These are phyloP conservation scores for Collichthys lucidus DNA, from an alignment of 2,113 vertebrate species.

Conservation along the genomic window DNA sequence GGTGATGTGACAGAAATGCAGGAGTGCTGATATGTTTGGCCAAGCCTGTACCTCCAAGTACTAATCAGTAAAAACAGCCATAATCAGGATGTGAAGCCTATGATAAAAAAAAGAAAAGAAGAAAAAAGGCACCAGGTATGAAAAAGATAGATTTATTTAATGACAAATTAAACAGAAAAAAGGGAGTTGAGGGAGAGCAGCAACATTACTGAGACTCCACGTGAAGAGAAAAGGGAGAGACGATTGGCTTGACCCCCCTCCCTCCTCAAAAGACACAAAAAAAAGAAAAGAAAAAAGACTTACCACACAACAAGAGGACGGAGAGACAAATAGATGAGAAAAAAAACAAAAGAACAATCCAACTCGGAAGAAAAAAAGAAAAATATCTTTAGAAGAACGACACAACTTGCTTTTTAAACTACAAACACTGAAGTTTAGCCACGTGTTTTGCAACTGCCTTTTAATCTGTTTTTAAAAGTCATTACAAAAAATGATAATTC, in stretches of 20 bases:
- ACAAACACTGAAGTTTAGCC: constrained; percentile 95
- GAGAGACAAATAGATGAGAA: constrained; percentile 70
- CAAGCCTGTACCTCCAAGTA: not conserved
- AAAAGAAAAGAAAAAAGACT: constrained; percentile 44
- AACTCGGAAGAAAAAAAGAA: constrained; percentile 38
- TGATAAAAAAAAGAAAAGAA: constrained; percentile 8
- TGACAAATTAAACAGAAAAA: constrained; percentile 97
- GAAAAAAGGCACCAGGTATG: constrained; percentile 83
- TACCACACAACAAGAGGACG: constrained; percentile 77
- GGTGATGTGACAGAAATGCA: too few species aligned
- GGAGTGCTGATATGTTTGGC: too few species aligned
- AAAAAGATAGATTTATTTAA: constrained; percentile 99
- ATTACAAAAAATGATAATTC: constrained; percentile 86
- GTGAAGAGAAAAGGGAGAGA: constrained; percentile 68
- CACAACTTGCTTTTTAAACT: constrained; percentile 89
- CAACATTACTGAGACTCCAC: constrained; percentile 90
- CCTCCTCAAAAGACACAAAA: constrained; percentile 68
- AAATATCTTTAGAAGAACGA: constrained; percentile 81
- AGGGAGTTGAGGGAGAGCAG: constrained; percentile 89
- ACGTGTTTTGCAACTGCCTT: constrained; percentile 93
- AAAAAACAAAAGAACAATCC: constrained; percentile 63
- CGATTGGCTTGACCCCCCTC: constrained; percentile 74
- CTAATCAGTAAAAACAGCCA: not conserved
- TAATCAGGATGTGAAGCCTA: not conserved
- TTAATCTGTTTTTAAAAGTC: constrained; percentile 84